Evolutionary conservation across 2,888 invertebrate genomes (phyloP).

Genomic region (Scotopteryx bipunctaria): DNA sequence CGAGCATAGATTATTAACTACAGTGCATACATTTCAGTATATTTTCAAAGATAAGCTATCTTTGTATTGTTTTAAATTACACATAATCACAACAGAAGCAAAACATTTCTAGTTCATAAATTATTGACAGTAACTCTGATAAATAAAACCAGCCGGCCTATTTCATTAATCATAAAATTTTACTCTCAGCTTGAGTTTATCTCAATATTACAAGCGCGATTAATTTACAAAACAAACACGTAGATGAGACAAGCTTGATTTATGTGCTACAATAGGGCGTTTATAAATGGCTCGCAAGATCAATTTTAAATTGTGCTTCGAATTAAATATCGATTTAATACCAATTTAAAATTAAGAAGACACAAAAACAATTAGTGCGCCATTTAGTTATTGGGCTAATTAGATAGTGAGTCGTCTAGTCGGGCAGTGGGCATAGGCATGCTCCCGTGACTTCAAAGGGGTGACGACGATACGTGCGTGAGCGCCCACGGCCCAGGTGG

Average conservation of each 20-base stretch:
- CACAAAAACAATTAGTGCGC: constrained; percentile 50
- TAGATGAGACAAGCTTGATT: constrained; percentile 38
- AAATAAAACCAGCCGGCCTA: constrained; percentile 28
- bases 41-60: neutral
- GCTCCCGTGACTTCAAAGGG: constrained; percentile 60
- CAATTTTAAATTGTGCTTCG: constrained; percentile 28
- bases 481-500: constrained; percentile 70
- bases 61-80: neutral
- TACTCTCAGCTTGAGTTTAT: constrained; percentile 32
- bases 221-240: constrained; percentile 43
- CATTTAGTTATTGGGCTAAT: constrained; percentile 56
- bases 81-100: neutral
- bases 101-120: constrained; percentile 24
- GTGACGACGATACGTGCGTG: constrained; percentile 49
- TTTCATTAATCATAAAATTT: constrained; percentile 37
- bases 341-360: constrained; percentile 32
- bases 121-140: constrained; percentile 28
- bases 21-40: no score
- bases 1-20: neutral
- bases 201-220: constrained; percentile 39
- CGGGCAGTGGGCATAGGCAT: constrained; percentile 45
- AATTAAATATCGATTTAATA: constrained; percentile 36
- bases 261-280: constrained; percentile 38
- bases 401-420: constrained; percentile 49
- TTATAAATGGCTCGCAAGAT: constrained; percentile 32